Percentiles rank a stretch among this genome's conserved stretches.
phyloP scores from a whole-genome alignment of 2,113 vertebrate species.

The Pavo muticus region DNA sequence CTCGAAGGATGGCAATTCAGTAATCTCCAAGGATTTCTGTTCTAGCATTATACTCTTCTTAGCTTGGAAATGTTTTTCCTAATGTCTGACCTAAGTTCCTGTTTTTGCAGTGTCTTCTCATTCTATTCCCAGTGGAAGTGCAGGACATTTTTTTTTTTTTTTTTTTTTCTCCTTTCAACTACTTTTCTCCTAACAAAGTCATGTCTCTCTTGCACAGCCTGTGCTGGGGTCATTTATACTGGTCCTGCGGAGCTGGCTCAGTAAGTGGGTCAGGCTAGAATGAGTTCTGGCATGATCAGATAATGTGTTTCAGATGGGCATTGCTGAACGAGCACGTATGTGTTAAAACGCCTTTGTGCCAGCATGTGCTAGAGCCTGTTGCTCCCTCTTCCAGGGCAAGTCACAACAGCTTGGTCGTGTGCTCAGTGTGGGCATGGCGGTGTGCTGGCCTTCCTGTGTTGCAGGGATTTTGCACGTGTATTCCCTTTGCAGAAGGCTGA shows the following conservation, averaged over 20 bases:
- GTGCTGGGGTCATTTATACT: not conserved
- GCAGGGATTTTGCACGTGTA: not conserved
- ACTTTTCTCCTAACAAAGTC: not conserved
- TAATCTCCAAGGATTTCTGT: not conserved
- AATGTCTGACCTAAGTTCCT: not conserved
- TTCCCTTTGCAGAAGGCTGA: not conserved
- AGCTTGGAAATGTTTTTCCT: not conserved
- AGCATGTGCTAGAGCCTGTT: not conserved
- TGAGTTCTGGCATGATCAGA: not conserved
- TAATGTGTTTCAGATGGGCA: not conserved
- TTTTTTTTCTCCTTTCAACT: not conserved
- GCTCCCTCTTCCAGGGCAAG: not conserved
- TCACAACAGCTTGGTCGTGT: not conserved
- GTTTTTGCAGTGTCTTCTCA: not conserved
- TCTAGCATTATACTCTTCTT: not conserved
- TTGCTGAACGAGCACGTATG: not conserved
- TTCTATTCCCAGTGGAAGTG: not conserved
- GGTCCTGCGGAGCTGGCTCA: not conserved
- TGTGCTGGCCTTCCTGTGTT: not conserved
- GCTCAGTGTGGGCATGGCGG: accelerated
- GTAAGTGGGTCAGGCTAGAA: not conserved
- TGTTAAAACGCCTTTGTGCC: not conserved
- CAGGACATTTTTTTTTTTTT: not conserved
- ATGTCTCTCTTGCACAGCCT: not conserved
- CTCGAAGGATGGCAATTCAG: not conserved